Conservation (phyloP, 2,113 vertebrate genomes). For the Paramormyrops kingsleyae region DNA sequence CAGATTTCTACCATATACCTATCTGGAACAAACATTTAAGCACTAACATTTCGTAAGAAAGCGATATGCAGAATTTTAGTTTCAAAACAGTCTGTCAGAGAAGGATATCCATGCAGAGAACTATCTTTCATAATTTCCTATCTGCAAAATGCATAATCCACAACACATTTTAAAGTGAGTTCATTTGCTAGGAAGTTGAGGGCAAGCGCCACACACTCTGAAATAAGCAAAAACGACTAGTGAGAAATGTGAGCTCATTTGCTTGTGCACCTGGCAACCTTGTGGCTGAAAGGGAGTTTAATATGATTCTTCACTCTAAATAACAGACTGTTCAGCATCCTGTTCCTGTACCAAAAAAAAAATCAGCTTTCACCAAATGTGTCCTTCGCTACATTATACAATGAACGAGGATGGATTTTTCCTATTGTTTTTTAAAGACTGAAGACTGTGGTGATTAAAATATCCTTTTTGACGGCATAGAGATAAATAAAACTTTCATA, state of each 20-base stretch:
- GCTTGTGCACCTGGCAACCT: not conserved
- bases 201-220: not conserved
- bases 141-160: slow-evolving; percentile 9
- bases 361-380: not conserved
- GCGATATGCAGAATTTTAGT: not conserved
- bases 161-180: not conserved
- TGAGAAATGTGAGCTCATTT: not conserved
- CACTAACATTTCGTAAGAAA: not conserved
- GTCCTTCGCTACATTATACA: not conserved
- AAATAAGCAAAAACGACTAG: not conserved
- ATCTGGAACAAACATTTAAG: not conserved
- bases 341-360: not conserved
- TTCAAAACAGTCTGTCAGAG: slow-evolving; percentile 19
- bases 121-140: slow-evolving; percentile 30
- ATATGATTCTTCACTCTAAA: not conserved
- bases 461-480: not conserved
- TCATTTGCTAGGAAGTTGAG: not conserved
- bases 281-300: not conserved
- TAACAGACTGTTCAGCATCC: not conserved
- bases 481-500: not conserved
- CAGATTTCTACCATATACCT: not conserved
- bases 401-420: not conserved
- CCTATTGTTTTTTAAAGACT: not conserved
- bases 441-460: not conserved
- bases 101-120: slow-evolving; percentile 30